phyloP scores from a whole-genome alignment of 2,797 vertebrate species.

The Allochrocebus solatus region DNA sequence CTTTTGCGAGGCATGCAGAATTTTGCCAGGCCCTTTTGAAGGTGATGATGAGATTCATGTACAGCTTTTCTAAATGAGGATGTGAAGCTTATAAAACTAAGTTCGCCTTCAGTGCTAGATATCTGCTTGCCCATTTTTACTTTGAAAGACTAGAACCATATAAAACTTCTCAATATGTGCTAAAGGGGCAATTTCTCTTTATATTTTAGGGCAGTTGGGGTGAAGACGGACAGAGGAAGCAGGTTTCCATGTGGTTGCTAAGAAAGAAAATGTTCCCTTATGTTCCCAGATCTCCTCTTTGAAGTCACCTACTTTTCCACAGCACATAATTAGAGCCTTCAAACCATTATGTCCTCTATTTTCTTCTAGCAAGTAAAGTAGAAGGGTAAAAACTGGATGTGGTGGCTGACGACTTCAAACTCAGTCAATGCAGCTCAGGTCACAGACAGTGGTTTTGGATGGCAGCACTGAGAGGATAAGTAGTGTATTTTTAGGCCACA shows the following conservation, averaged over 20 bases:
- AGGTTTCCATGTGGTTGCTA: not conserved
- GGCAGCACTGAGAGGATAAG: not conserved
- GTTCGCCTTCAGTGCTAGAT: not conserved
- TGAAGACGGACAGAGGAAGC: not conserved
- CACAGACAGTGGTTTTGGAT: not conserved
- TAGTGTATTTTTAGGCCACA: not conserved
- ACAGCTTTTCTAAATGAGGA: slow-evolving; percentile 4
- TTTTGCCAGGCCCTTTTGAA: slow-evolving; percentile 16
- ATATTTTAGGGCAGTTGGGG: not conserved
- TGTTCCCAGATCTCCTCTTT: slow-evolving; percentile 1
- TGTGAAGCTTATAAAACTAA: slow-evolving; percentile 30
- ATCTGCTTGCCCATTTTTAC: not conserved
- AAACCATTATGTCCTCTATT: not conserved
- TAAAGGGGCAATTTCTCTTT: not conserved
- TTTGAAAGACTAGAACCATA: slow-evolving; percentile 24
- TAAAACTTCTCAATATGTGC: slow-evolving; percentile 21
- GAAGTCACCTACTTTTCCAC: not conserved
- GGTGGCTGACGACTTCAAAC: not conserved
- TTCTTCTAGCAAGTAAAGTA: not conserved
- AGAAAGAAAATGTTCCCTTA: slow-evolving; percentile 14
- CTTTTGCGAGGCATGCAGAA: slow-evolving; percentile 34
- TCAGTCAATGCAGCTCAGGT: not conserved
- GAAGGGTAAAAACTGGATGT: not conserved
- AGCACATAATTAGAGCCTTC: not conserved
- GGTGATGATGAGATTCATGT: not conserved